A percentile compares a stretch with the other conserved stretches of the same genome.
Conservation (phyloP, 2,888 invertebrate species). For the Hydriomena furcata region DNA sequence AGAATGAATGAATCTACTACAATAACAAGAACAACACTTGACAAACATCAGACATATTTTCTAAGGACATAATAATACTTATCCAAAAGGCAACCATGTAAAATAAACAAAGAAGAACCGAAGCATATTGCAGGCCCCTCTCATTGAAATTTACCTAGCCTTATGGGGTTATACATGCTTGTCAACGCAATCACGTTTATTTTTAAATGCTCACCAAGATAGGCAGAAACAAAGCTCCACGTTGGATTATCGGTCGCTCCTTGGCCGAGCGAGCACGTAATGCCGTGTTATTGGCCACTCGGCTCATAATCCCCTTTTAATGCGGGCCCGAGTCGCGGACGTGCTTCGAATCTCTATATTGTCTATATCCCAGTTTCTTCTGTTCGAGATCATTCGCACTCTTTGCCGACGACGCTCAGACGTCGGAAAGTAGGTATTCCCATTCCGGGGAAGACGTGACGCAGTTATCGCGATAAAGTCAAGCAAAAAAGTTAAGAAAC, state of each 20-base stretch:
- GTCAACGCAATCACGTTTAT: slow-evolving; percentile 24
- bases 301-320: slow-evolving; percentile 80
- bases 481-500: slow-evolving; percentile 6
- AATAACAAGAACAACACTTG: too few relatives aligned
- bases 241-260: slow-evolving; percentile 59
- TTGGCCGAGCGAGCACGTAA: slow-evolving; percentile 49
- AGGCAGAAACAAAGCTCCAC: slow-evolving; percentile 52
- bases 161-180: slow-evolving; percentile 3
- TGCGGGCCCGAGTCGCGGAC: slow-evolving; percentile 64
- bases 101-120: too few relatives aligned
- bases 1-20: too few relatives aligned
- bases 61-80: too few relatives aligned
- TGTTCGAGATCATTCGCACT: slow-evolving; percentile 70
- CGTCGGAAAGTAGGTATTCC: slow-evolving; percentile 42
- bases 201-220: slow-evolving; percentile 23
- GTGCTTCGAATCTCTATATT: slow-evolving; percentile 66
- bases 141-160: too few relatives aligned
- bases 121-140: too few relatives aligned
- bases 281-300: slow-evolving; percentile 74
- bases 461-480: slow-evolving; percentile 22
- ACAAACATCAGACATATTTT: too few relatives aligned
- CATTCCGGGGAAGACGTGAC: slow-evolving; percentile 22
- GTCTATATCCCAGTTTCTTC: slow-evolving; percentile 43
- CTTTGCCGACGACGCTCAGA: slow-evolving; percentile 51
- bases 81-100: too few relatives aligned